Base-by-base conservation (phyloP, 2,888 invertebrate genomes). In the Lumbricus terrestris region DNA sequence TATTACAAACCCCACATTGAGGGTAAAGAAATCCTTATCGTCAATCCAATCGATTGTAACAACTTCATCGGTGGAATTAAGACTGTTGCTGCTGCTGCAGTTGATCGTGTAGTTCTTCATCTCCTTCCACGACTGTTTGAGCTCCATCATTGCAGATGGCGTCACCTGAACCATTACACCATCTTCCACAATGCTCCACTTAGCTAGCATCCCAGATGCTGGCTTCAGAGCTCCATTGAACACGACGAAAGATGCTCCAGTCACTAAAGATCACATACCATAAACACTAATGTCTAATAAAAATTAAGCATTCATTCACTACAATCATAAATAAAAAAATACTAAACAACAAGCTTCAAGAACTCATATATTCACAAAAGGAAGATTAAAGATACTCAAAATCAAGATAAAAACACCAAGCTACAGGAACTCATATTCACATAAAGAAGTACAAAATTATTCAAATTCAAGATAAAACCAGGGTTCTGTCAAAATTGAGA, bases 171-270 rank as follows among this genome's bases (percentile, higher is more conserved):
- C 97, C 97, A 98, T 97, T 13, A 98, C 95, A 0, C 98, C 98
- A 94, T 98, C 98, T 94, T 98, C 98, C 13, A 98, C 97, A 91
- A 98, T 97, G 94, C 97, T 97, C 8, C 97, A 97, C 94, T 97
- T 97, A 0, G 97, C 97, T 13, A 97, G 96, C 38, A 97, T 95
- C 8, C 97, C 97, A 93, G 97, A 96, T 47, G 96, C 96, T 13
- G 96, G 96, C 95, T 98, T 98, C 90, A 98, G 94, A 0, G 97
- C 97, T 82, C 97, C 97, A 94, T 97, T 98, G 93, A 98, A 96
- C 82, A 98, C 97, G 91, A 98, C 97, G 95, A 98, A 98, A 94
- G 97, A 97, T 0, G 97, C 97, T 0, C 97, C 97, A 33, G 97
- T 98, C 42, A 97, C 97, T 95, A 92, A 82, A 85, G 6, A 85